A percentile compares a stretch with the other conserved stretches of the same genome.
phyloP scores from a whole-genome alignment of 2,888 invertebrate species.

The Metalampra italica region DNA sequence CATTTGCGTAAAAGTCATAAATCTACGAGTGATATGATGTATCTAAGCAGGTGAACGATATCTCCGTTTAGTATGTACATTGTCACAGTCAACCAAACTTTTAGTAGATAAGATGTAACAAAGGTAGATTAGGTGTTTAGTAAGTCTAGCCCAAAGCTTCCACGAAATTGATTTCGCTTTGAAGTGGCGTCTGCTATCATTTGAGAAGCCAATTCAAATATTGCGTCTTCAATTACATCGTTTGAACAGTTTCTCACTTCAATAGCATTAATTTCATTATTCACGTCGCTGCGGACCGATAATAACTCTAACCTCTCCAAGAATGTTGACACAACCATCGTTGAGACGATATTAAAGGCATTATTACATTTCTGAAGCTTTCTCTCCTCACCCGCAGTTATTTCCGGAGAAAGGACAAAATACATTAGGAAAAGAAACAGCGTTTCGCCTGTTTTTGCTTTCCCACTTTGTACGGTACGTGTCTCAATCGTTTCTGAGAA shows the following conservation, averaged over 20 bases:
- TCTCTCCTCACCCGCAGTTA: constrained; percentile 29
- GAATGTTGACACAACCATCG: constrained; percentile 51
- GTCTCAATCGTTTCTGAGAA: neutral
- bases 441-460: constrained; percentile 26
- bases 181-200: no score
- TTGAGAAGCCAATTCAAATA: neutral
- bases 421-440: constrained; percentile 31
- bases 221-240: constrained; percentile 1
- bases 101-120: no score
- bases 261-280: constrained; percentile 35
- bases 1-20: constrained; percentile 22
- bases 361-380: constrained; percentile 54
- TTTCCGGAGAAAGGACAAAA: constrained; percentile 32
- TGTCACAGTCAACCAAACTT: no score
- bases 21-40: neutral
- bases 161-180: no score
- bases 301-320: constrained; percentile 38
- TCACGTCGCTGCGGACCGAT: constrained; percentile 34
- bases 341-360: constrained; percentile 50
- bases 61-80: no score
- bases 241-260: neutral
- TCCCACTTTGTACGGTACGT: constrained; percentile 13
- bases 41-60: no score
- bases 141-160: no score
- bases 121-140: no score